phyloP scores from a whole-genome alignment of 2,113 vertebrate genomes.

The Aplodontia rufa region DNA sequence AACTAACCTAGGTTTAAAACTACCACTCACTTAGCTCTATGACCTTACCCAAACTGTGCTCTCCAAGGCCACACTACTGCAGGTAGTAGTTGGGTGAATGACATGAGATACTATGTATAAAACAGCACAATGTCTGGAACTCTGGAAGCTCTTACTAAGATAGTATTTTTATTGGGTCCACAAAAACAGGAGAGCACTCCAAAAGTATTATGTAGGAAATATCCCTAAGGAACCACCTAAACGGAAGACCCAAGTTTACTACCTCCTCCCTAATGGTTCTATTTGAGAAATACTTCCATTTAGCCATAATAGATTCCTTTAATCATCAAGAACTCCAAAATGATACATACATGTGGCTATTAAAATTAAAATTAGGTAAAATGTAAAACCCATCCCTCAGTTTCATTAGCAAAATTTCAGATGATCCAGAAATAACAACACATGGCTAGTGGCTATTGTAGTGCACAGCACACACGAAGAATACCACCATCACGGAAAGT shows the following conservation, averaged over 20 bases:
- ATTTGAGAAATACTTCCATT: not conserved
- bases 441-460: not conserved
- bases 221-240: not conserved
- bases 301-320: not conserved
- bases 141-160: not conserved
- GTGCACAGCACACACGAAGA: not conserved
- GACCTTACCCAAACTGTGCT: not conserved
- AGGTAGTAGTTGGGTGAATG: not conserved
- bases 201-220: not conserved
- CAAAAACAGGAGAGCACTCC: not conserved
- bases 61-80: not conserved
- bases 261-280: not conserved
- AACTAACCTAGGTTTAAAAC: not conserved
- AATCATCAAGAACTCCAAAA: not conserved
- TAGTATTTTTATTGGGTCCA: not conserved
- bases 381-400: not conserved
- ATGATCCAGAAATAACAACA: not conserved
- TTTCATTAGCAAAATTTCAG: not conserved
- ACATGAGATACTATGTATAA: not conserved
- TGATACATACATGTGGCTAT: not conserved
- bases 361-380: not conserved
- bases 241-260: not conserved
- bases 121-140: not conserved
- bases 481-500: not conserved
- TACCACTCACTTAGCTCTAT: not conserved